Evolutionary conservation across 2,113 vertebrate genomes (phyloP), one percentile per base, ranked within the genome.

Genomic region (Chaetops frenatus): DNA sequence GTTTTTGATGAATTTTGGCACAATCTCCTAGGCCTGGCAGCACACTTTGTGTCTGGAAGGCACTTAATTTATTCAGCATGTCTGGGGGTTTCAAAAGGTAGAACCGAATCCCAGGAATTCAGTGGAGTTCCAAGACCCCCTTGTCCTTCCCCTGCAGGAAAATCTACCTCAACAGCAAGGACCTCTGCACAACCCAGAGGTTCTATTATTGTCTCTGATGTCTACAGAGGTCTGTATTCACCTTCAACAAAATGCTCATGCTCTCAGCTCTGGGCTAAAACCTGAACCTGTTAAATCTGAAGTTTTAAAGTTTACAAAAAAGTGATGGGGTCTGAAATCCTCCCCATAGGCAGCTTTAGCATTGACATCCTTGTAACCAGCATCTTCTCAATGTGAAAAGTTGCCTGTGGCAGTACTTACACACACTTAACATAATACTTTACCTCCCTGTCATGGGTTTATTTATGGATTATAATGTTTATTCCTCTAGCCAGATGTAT

Each of bases 151-250:
- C 8, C 21, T 29, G 51, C 0, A 3, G 28, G 50, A 69, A 8
- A 42, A 85, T 33, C 18, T 40, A 9, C 4, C 3, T 17, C 16
- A 17, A 15, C 6, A 53, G 7, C 31, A 76, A 71, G 13, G 42
- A 45, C 6, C 7, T 47, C 18, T 0, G 0, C 35, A 28, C 23
- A 11, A 14, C 27, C 23, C 29, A 45, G 53, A 47, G 29, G 6
- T 24, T 76, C 21, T 15, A 0, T 40, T 31, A 1, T 10, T 36
- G 10, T 42, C 22, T 62, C 53, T 29, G 42, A 42, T 27, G 10
- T 53, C 48, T 42, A 15, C 29, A 29, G 3, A 58, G 23, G 6
- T 31, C 45, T 40, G 3, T 23, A 53, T 19, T 24, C 15, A 70
- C n/a, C 10, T 47, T 50, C 42, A 57, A 20, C 3, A 51, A 47